Evolutionary conservation across 2,113 vertebrate genomes (phyloP).

Genomic region (Limnothrissa miodon): DNA sequence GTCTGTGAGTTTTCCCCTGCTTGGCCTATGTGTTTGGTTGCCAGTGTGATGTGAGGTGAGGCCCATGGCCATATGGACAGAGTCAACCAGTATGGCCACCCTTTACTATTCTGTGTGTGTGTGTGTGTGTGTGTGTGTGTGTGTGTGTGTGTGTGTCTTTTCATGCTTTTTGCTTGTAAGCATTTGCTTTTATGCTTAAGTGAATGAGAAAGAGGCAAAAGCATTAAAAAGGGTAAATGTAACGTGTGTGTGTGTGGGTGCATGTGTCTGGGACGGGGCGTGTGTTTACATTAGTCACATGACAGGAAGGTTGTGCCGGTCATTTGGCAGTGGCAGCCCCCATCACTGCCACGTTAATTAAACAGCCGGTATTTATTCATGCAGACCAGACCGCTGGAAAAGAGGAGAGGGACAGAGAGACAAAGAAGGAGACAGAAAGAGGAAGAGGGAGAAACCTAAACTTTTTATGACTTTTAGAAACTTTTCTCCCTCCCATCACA

Average conservation of each 20-base stretch:
- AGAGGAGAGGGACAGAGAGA: neutral
- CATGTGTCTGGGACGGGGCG: neutral
- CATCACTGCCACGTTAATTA: conserved; percentile 42
- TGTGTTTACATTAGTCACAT: conserved; percentile 22
- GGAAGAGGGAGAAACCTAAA: neutral
- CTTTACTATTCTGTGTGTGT: neutral
- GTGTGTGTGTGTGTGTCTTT: conserved; percentile 16
- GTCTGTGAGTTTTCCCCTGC: neutral
- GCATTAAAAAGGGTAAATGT: neutral
- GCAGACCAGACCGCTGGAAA: conserved; percentile 28
- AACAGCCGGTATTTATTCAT: conserved; percentile 40
- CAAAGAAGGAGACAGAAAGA: neutral
- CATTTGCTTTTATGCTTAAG: neutral
- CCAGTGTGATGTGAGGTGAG: conserved; percentile 15
- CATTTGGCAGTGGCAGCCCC: conserved; percentile 34
- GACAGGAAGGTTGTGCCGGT: conserved; percentile 6
- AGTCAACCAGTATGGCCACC: neutral
- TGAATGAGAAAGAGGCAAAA: neutral
- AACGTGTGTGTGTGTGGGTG: conserved; percentile 14
- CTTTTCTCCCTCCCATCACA: too few relatives aligned
- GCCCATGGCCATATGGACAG: conserved; percentile 36
- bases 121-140: conserved; percentile 26
- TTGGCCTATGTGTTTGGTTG: conserved; percentile 37
- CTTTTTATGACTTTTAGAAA: neutral
- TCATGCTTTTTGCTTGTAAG: neutral